phyloP scores from a whole-genome alignment of 2,113 vertebrate species.

The Gambusia holbrooki region DNA sequence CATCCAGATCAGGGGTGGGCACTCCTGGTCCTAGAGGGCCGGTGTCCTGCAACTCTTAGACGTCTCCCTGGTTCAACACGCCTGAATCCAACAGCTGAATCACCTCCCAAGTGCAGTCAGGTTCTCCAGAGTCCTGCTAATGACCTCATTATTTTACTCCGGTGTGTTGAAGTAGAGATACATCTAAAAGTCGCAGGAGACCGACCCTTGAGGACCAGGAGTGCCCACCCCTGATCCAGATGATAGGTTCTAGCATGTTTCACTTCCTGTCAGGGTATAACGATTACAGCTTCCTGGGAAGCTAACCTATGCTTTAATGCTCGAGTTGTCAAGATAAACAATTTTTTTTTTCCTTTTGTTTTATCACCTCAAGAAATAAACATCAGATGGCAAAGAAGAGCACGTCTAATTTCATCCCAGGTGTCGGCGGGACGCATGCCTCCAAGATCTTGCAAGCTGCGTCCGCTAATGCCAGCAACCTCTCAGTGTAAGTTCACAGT shows the following conservation, averaged over 20 bases:
- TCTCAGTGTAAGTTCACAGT: conserved; percentile 58
- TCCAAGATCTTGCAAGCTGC: conserved; percentile 70
- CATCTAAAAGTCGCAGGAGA: too few relatives aligned
- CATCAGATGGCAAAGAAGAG: conserved; percentile 98
- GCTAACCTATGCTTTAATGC: background rate
- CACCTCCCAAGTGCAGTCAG: too few relatives aligned
- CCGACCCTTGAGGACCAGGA: too few relatives aligned
- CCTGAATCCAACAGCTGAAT: too few relatives aligned
- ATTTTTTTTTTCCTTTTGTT: background rate
- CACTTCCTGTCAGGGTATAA: background rate
- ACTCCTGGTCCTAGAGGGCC: too few relatives aligned
- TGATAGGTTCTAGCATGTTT: background rate
- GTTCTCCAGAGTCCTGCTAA: too few relatives aligned
- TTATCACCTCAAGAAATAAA: conserved; percentile 75
- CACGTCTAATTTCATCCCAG: conserved; percentile 84
- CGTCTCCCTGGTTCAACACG: too few relatives aligned
- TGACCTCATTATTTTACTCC: too few relatives aligned
- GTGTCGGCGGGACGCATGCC: conserved; percentile 72
- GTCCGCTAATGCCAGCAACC: conserved; percentile 35
- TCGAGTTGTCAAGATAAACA: background rate
- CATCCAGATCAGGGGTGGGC: too few relatives aligned
- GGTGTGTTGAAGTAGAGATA: too few relatives aligned
- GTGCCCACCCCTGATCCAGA: too few relatives aligned
- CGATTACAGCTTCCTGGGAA: background rate
- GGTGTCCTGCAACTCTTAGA: too few relatives aligned